Conservation (phyloP, 2,113 vertebrate species). For the Ailurus styani region DNA sequence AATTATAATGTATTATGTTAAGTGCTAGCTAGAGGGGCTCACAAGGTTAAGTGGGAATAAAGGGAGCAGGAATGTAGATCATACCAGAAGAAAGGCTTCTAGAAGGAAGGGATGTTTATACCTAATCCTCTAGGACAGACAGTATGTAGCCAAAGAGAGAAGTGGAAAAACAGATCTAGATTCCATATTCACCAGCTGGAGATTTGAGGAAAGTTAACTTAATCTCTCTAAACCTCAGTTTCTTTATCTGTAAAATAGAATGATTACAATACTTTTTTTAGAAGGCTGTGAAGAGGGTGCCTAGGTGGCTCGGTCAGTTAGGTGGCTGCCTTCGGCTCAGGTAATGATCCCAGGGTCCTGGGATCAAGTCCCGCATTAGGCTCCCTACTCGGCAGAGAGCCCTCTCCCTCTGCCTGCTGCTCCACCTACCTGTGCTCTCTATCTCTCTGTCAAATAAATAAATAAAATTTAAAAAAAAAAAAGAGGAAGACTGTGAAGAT, state of each 20-base stretch:
- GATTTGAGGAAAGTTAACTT: not conserved
- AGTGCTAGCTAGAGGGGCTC: not conserved
- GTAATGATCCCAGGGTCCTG: too few relatives aligned
- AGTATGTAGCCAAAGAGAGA: not conserved
- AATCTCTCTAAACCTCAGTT: not conserved
- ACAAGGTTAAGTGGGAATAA: not conserved
- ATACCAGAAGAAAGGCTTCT: not conserved
- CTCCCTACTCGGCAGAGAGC: too few relatives aligned
- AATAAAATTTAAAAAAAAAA: too few relatives aligned
- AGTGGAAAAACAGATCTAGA: not conserved
- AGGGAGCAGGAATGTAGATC: not conserved
- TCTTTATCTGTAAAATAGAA: not conserved
- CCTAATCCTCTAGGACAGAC: not conserved
- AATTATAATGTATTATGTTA: not conserved
- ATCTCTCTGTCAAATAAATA: too few relatives aligned
- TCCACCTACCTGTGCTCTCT: too few relatives aligned
- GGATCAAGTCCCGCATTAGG: too few relatives aligned
- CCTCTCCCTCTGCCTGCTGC: too few relatives aligned
- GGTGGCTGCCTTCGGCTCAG: too few relatives aligned
- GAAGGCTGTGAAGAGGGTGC: not conserved
- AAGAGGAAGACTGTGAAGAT: not conserved
- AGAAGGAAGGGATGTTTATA: not conserved
- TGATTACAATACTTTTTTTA: not conserved
- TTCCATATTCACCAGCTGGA: not conserved
- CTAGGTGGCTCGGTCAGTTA: too few relatives aligned